Conservation (phyloP, 2,113 vertebrate species). For the Cariama cristata region DNA sequence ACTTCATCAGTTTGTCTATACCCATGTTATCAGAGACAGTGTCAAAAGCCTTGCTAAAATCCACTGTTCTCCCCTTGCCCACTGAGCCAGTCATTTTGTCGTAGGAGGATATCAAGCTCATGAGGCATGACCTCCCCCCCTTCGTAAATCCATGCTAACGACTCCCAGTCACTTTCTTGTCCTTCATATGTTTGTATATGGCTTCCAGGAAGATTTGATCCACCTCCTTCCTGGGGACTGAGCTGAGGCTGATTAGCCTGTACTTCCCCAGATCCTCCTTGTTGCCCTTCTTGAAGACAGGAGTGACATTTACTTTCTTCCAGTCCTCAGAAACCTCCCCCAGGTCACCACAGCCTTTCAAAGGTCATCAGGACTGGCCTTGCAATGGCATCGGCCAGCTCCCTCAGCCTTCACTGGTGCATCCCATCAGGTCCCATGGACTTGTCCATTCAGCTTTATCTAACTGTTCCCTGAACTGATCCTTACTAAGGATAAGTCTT, state of each 20-base stretch:
- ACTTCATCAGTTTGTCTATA: not conserved
- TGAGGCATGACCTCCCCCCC: not conserved
- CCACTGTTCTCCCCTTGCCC: not conserved
- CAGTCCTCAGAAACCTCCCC: not conserved
- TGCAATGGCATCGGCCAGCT: not conserved
- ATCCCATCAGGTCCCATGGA: not conserved
- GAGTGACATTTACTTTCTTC: not conserved
- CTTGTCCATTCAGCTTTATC: not conserved
- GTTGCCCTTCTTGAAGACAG: not conserved
- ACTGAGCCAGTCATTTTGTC: not conserved
- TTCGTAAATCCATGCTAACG: not conserved
- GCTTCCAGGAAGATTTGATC: not conserved
- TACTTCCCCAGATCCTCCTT: not conserved
- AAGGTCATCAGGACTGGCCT: not conserved
- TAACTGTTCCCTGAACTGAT: not conserved
- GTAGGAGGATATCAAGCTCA: not conserved
- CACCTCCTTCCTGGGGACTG: not conserved
- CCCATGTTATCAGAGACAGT: not conserved
- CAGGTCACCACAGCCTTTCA: not conserved
- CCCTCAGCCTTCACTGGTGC: not conserved
- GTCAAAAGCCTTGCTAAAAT: not conserved
- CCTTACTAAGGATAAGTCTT: not conserved
- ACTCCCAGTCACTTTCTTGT: not conserved
- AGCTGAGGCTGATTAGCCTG: not conserved
- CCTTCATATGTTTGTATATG: not conserved